A percentile compares a stretch with the other conserved stretches of the same genome.
Evolutionary conservation across 1,140 invertebrate species (phyloP).

Genomic region (Littorina saxatilis): DNA sequence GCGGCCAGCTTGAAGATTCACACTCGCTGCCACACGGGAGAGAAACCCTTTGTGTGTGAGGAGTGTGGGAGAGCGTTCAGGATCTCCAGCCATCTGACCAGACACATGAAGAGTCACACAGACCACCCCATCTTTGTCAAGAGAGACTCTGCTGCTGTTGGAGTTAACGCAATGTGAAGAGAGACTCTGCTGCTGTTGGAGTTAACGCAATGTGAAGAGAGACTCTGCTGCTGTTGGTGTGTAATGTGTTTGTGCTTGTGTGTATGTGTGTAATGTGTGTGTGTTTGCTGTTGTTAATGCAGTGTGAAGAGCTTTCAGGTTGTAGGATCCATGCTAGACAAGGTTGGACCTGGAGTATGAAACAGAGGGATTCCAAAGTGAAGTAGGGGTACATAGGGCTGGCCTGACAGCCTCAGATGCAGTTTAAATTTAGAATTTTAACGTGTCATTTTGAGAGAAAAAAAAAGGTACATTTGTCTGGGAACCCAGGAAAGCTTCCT

Average conservation of each 20-base stretch:
- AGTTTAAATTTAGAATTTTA: too few species aligned
- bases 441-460: not conserved
- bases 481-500: too few species aligned
- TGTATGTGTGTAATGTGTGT: too few species aligned
- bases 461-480: not conserved
- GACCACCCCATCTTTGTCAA: slow-evolving; percentile 11
- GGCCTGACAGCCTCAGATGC: too few species aligned
- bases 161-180: too few species aligned
- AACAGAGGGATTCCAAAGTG: too few species aligned
- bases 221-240: too few species aligned
- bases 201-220: too few species aligned
- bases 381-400: too few species aligned
- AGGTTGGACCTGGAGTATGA: not conserved
- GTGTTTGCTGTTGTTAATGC: not conserved
- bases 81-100: slow-evolving; percentile 17
- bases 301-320: not conserved
- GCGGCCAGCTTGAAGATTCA: slow-evolving; percentile 92
- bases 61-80: slow-evolving; percentile 90
- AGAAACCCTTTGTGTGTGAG: slow-evolving; percentile 82
- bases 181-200: too few species aligned
- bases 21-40: slow-evolving; percentile 91
- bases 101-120: slow-evolving; percentile 28
- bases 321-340: not conserved
- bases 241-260: too few species aligned
- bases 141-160: not conserved